phyloP scores from a whole-genome alignment of 2,113 vertebrate species.

The Pelodiscus sinensis region DNA sequence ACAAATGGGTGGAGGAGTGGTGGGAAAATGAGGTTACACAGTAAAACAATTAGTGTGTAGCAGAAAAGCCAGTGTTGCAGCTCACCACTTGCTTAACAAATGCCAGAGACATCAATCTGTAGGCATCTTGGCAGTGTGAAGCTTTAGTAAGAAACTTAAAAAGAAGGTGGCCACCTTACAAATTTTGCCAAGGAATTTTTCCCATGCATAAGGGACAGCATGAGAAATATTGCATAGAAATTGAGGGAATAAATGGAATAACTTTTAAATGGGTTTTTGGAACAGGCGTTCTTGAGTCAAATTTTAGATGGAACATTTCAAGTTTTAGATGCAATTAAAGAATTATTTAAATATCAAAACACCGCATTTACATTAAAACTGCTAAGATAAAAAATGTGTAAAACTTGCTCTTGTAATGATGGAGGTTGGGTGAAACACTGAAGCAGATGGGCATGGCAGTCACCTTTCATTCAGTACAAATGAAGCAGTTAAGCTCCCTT shows the following conservation, averaged over 20 bases:
- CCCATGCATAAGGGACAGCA: background rate
- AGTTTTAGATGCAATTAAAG: background rate
- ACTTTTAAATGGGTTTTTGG: background rate
- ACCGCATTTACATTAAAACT: background rate
- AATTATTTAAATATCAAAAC: background rate
- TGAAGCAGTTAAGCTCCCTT: background rate
- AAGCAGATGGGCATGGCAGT: background rate
- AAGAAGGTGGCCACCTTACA: background rate
- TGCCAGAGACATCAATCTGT: background rate
- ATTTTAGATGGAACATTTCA: background rate
- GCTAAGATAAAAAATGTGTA: background rate
- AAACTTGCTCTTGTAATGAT: background rate
- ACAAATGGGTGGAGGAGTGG: background rate
- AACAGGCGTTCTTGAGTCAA: background rate
- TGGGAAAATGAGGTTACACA: background rate
- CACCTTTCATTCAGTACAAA: slow-evolving; percentile 39
- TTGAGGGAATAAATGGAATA: background rate
- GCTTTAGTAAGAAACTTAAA: background rate
- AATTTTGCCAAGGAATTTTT: background rate
- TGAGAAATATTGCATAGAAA: background rate
- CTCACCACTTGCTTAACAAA: background rate
- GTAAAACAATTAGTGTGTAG: background rate
- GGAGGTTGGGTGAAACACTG: background rate
- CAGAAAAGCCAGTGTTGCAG: background rate
- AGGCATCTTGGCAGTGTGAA: background rate